Conservation (phyloP, 2,797 vertebrate species). For the Tokudaia tokunoshimensis region DNA sequence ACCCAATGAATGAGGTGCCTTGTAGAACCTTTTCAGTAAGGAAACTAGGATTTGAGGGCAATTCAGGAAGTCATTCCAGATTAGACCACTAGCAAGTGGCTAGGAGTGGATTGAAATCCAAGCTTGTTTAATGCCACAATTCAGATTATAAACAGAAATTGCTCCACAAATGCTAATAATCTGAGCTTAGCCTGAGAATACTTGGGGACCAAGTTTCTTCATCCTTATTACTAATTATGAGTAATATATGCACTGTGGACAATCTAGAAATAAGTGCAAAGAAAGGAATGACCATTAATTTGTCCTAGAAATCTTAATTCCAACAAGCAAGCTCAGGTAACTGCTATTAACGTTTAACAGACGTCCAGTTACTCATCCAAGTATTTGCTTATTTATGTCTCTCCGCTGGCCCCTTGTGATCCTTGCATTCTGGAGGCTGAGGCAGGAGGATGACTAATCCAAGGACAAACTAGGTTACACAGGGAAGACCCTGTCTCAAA, state of each 20-base stretch:
- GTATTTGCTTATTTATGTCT: background rate
- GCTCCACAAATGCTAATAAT: background rate
- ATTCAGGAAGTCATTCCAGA: background rate
- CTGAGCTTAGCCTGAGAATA: background rate
- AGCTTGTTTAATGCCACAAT: background rate
- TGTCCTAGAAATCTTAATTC: constrained; percentile 26
- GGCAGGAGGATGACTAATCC: background rate
- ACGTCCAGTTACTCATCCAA: constrained; percentile 23
- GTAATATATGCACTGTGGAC: background rate
- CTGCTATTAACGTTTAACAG: background rate
- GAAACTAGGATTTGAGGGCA: background rate
- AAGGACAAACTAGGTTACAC: background rate
- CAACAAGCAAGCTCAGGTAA: background rate
- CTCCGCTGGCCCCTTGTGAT: background rate
- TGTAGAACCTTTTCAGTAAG: background rate
- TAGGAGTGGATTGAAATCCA: background rate
- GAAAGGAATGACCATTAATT: background rate
- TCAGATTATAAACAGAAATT: constrained; percentile 46
- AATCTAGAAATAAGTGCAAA: background rate
- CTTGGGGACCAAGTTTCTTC: background rate
- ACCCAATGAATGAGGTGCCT: background rate
- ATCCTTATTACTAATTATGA: background rate
- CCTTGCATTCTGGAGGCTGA: background rate
- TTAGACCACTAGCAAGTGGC: constrained; percentile 19
- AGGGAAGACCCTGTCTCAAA: background rate